These are phyloP conservation scores for Athalia rosae DNA, from an alignment of 2,888 invertebrate genomes.

Conservation along the genomic window DNA sequence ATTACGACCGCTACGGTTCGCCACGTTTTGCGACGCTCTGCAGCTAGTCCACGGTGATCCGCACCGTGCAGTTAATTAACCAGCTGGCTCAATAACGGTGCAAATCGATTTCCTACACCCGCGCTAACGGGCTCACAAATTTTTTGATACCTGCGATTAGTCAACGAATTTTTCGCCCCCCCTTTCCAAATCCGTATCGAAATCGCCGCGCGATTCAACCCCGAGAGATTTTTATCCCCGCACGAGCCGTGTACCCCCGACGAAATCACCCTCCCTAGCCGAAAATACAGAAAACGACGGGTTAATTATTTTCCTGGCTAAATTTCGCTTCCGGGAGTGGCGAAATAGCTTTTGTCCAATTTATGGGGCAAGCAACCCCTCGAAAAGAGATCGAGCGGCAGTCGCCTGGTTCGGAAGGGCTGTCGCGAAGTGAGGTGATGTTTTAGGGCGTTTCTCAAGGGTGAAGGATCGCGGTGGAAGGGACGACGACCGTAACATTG, in stretches of 20 bases:
- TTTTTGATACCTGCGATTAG: not conserved
- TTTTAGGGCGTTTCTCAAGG: constrained; percentile 34
- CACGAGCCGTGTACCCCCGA: too few species aligned
- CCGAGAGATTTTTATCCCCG: too few species aligned
- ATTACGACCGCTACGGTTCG: not conserved
- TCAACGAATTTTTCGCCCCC: not conserved
- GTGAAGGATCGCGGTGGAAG: constrained; percentile 26
- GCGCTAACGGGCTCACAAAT: too few species aligned
- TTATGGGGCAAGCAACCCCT: constrained; percentile 22
- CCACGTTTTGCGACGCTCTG: not conserved
- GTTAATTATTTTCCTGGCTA: constrained; percentile 9
- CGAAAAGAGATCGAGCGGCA: constrained; percentile 8
- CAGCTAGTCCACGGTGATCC: not conserved
- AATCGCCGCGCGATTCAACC: too few species aligned
- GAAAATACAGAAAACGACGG: not conserved
- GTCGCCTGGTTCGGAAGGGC: constrained; percentile 1
- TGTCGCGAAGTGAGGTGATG: constrained; percentile 6
- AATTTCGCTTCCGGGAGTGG: not conserved
- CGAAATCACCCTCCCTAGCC: too few species aligned
- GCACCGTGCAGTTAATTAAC: constrained; percentile 26
- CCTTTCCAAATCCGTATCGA: too few species aligned
- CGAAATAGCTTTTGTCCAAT: constrained; percentile 27
- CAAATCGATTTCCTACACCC: too few species aligned
- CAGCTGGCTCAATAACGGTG: not conserved
- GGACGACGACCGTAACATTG: constrained; percentile 11